Evolutionary conservation across 2,797 vertebrate species (phyloP).

Genomic region (Argya squamiceps): DNA sequence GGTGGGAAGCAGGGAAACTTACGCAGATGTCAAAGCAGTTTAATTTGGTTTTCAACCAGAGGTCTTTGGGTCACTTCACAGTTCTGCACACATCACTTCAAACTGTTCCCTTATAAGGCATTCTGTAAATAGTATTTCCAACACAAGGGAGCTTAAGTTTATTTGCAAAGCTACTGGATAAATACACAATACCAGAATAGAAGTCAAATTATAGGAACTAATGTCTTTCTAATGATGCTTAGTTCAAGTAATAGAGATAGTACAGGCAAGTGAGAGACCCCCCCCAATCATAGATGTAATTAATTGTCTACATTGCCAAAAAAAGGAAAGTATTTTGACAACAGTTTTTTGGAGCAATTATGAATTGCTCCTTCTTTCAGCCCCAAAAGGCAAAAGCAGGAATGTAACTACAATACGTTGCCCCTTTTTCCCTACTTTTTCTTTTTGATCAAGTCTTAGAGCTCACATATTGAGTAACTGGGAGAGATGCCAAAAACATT

Average conservation of each 20-base stretch:
- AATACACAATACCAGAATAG: not conserved
- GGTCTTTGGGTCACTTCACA: not conserved
- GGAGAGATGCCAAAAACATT: slow-evolving; percentile 61
- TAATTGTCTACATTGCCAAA: slow-evolving; percentile 43
- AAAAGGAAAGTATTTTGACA: slow-evolving; percentile 50
- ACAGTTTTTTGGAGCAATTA: slow-evolving; percentile 58
- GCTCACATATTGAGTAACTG: slow-evolving; percentile 61
- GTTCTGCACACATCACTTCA: not conserved
- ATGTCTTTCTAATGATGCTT: not conserved
- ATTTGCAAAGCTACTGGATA: slow-evolving; percentile 10
- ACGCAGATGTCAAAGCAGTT: not conserved
- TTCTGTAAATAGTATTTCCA: slow-evolving; percentile 18
- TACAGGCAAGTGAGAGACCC: not conserved
- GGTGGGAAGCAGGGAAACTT: not conserved
- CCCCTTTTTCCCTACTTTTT: slow-evolving; percentile 35
- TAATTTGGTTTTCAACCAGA: slow-evolving; percentile 18
- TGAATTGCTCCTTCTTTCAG: slow-evolving; percentile 44
- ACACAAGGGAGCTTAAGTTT: not conserved
- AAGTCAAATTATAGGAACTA: not conserved
- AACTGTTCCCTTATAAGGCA: slow-evolving; percentile 10
- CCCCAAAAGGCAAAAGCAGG: slow-evolving; percentile 34
- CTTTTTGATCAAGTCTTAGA: slow-evolving; percentile 50
- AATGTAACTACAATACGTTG: slow-evolving; percentile 31
- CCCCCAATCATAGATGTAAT: not conserved
- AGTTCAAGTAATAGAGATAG: not conserved